Evolutionary conservation across 2,113 vertebrate genomes (phyloP).

Genomic region (Aegithalos caudatus): DNA sequence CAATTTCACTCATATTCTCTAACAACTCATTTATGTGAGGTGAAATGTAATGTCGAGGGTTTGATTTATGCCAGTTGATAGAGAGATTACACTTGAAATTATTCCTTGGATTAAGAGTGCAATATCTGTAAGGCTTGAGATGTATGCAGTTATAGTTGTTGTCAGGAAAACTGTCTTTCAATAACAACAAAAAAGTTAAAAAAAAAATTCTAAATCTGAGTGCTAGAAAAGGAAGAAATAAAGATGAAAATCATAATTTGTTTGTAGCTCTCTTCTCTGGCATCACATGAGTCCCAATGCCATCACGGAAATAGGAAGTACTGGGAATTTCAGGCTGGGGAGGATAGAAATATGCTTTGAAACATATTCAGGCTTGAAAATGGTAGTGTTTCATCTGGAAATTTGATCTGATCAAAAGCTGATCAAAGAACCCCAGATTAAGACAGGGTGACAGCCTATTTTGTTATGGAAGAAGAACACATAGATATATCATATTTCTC

Average conservation of each 20-base stretch:
- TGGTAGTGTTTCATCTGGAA: not conserved
- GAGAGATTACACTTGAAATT: not conserved
- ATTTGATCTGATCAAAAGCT: not conserved
- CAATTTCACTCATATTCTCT: not conserved
- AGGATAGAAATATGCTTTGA: not conserved
- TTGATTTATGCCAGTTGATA: not conserved
- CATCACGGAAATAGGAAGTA: not conserved
- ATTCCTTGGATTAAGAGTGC: not conserved
- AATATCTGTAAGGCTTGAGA: not conserved
- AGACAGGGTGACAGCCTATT: not conserved
- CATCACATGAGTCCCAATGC: fast-evolving
- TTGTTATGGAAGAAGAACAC: not conserved
- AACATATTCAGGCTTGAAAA: not conserved
- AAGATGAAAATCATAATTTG: not conserved
- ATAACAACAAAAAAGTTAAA: not conserved
- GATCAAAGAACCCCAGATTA: not conserved
- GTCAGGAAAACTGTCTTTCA: not conserved
- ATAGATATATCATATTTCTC: not conserved
- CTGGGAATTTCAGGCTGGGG: not conserved
- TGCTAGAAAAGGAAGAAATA: not conserved
- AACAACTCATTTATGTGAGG: not conserved
- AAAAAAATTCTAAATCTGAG: not conserved
- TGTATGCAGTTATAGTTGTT: not conserved
- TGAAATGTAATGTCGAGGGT: not conserved
- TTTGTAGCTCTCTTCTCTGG: not conserved